These are phyloP conservation scores for Gymnobelideus leadbeateri DNA, from an alignment of 2,113 vertebrate species.

Conservation along the genomic window DNA sequence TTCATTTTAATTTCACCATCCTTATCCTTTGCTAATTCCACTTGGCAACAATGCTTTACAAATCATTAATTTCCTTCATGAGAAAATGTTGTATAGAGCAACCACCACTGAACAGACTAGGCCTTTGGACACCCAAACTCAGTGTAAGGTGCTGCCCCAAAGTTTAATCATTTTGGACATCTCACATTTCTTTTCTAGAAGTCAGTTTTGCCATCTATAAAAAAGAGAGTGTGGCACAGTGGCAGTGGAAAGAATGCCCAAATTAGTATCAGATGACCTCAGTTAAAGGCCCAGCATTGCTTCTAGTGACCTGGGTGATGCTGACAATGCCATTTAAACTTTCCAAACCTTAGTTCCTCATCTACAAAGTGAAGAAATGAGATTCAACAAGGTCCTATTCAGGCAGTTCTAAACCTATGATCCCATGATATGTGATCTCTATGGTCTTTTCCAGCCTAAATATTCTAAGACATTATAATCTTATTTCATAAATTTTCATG, in stretches of 20 bases:
- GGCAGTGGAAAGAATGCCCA: not conserved
- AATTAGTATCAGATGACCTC: not conserved
- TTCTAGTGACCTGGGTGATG: not conserved
- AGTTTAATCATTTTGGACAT: not conserved
- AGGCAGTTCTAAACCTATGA: not conserved
- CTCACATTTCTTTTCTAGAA: not conserved
- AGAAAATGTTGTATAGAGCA: not conserved
- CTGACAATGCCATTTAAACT: not conserved
- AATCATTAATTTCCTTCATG: not conserved
- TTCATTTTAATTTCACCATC: not conserved
- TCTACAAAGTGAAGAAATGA: not conserved
- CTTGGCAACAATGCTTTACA: not conserved
- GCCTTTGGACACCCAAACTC: not conserved
- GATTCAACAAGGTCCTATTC: not conserved
- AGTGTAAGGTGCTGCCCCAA: not conserved
- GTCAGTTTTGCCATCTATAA: not conserved
- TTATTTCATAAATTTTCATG: not conserved
- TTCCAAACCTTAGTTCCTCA: not conserved
- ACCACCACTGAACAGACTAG: not conserved
- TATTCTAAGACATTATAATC: not conserved
- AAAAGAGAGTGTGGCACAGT: not conserved
- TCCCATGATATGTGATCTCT: not conserved
- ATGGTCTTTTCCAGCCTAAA: not conserved
- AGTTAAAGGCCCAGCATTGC: not conserved
- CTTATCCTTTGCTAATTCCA: not conserved